These are phyloP conservation scores for Palloptera scutellata DNA, from an alignment of 2,888 invertebrate species.

Conservation along the genomic window DNA sequence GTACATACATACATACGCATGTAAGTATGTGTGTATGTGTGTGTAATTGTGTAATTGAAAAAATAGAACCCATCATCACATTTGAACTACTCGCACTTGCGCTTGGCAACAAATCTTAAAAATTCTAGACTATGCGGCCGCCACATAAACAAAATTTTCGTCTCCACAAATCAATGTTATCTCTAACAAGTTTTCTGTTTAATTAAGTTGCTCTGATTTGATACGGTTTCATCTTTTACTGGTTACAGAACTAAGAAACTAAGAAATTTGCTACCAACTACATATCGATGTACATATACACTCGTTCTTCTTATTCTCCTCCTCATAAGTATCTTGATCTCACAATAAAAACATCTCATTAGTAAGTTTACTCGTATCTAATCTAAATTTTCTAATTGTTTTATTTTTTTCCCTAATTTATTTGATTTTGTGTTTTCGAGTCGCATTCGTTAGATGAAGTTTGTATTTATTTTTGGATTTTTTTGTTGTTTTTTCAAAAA, in stretches of 20 bases:
- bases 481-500: not conserved
- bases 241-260: not conserved
- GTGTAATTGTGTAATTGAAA: not conserved
- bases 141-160: no score
- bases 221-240: not conserved
- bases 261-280: no score
- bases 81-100: no score
- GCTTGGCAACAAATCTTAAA: no score
- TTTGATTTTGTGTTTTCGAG: not conserved
- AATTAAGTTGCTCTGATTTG: not conserved
- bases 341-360: no score
- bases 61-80: not conserved
- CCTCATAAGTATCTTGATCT: no score
- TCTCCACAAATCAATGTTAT: not conserved
- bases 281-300: no score
- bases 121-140: no score
- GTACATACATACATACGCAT: not conserved
- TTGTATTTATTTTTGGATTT: conserved; percentile 1
- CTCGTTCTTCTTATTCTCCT: no score
- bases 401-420: not conserved
- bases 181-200: not conserved
- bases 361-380: conserved; percentile 1
- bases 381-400: conserved; percentile 1
- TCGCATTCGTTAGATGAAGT: not conserved
- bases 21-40: not conserved